These are phyloP conservation scores for Heteromyza rotundicornis DNA, from an alignment of 2,888 invertebrate species.

Conservation along the genomic window DNA sequence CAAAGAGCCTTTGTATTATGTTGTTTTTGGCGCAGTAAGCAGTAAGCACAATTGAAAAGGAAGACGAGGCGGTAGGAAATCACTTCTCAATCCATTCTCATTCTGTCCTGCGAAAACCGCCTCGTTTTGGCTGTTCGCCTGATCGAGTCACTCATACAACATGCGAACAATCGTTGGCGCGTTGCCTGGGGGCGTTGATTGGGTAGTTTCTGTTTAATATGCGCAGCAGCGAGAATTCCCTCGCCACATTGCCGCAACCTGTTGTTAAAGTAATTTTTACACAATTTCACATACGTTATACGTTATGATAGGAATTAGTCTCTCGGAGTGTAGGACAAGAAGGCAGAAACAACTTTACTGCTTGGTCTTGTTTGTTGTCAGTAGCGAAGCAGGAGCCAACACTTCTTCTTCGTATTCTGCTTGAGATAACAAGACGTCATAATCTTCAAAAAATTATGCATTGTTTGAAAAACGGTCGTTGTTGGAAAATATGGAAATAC, in stretches of 20 bases:
- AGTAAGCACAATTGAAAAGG: not conserved
- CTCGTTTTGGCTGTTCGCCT: not conserved
- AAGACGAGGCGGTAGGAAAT: no score
- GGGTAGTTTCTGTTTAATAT: slow-evolving; percentile 30
- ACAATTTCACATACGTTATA: slow-evolving; percentile 4
- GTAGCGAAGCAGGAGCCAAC: no score
- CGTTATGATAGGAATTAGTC: not conserved
- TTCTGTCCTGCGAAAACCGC: no score
- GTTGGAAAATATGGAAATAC: no score
- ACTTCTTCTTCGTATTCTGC: no score
- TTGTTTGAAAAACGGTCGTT: no score
- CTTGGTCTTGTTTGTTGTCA: no score
- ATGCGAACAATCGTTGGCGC: slow-evolving; percentile 34
- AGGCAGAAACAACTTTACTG: no score
- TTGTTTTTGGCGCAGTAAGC: not conserved
- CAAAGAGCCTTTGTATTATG: slow-evolving; percentile 5
- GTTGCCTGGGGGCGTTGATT: slow-evolving; percentile 37
- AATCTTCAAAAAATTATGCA: no score
- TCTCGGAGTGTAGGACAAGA: no score
- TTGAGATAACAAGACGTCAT: no score
- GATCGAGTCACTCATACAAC: slow-evolving; percentile 13
- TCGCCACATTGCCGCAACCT: slow-evolving; percentile 4
- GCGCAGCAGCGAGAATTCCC: not conserved
- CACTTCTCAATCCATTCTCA: no score
- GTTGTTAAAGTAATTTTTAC: slow-evolving; percentile 19